Evolutionary conservation across 2,888 invertebrate species (phyloP).

Genomic region (Nomada ferruginata): DNA sequence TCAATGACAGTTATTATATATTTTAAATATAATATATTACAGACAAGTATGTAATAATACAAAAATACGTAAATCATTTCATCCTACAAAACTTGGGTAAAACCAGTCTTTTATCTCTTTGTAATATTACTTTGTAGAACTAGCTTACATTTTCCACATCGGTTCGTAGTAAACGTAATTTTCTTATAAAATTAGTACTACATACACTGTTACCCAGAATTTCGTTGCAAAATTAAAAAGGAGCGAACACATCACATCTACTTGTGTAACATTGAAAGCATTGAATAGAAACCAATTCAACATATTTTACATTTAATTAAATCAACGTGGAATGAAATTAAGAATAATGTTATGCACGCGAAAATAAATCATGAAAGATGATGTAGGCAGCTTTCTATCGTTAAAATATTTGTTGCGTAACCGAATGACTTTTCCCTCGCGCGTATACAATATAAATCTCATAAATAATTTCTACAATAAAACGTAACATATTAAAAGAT

Average conservation of each 20-base stretch:
- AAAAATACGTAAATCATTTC: constrained; percentile 15
- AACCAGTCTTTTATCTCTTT: not conserved
- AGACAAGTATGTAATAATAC: constrained; percentile 11
- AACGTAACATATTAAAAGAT: constrained; percentile 11
- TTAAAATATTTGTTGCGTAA: constrained; percentile 10
- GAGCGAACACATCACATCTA: not conserved
- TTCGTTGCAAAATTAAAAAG: constrained; percentile 3
- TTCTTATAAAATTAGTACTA: not conserved
- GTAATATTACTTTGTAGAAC: not conserved
- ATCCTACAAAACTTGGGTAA: constrained; percentile 24
- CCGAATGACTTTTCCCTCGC: not conserved
- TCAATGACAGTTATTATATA: not conserved
- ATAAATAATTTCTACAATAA: constrained; percentile 7
- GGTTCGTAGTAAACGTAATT: not conserved
- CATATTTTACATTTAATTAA: constrained; percentile 16
- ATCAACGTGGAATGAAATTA: constrained; percentile 24
- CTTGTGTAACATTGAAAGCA: constrained; percentile 37
- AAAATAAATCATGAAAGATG: constrained; percentile 22
- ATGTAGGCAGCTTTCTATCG: not conserved
- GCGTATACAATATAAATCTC: constrained; percentile 8
- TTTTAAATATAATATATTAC: constrained; percentile 25
- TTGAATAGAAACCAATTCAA: constrained; percentile 33
- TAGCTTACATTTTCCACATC: not conserved
- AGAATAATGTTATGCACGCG: constrained; percentile 29
- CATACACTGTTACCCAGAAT: constrained; percentile 27